Base-by-base conservation (phyloP, 1,140 invertebrate genomes). In the Drosophila guanche region DNA sequence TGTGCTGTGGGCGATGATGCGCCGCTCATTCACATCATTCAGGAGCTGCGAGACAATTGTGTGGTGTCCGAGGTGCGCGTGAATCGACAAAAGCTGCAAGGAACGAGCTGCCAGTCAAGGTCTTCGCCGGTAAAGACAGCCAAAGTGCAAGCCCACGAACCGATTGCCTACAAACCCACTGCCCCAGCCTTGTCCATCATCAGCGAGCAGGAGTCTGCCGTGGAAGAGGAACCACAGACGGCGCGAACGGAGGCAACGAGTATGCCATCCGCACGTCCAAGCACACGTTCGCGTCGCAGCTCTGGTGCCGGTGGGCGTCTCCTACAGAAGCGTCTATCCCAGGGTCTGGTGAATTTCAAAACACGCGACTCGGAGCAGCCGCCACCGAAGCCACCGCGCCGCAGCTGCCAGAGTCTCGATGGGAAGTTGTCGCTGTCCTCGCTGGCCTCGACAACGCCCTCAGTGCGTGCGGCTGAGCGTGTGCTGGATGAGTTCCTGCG, bases 21-120 rank as follows among this genome's bases (percentile, higher is more conserved):
- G 1, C 90, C 90, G 12, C 67, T 91, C 4, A 90, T 91, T 37
- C 90, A 90, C 45, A 91, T 91, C 0, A 90, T 91, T 23, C 90
- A 91, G 56, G 90, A 91, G 50, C 52, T 91, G 53, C 89, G 75
- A 5, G 76, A 90, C 51, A 91, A 91, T 46, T 90, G 89, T 53
- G 90, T 91, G 12, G 75, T 91, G 8, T 91, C 90, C 2, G 90
- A 91, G 46, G 86, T 91, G 5, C 76, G 85, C 6, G 79, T 91
- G 0, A 91, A 91, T 23, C 69, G 76, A 6, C 48, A 90, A 20
- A 90, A 91, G 43, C 20, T 89, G 5, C 42, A 71, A 7, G 1
- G 23, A 27, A 12, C n/a, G 8, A 29, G 14, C 16, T 69, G 66
- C 51, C 66, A 25, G 10, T 7, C 55, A 0, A 48, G 50, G 5